Evolutionary conservation across 2,888 invertebrate genomes (phyloP).

Genomic region (Campoplex nolae): DNA sequence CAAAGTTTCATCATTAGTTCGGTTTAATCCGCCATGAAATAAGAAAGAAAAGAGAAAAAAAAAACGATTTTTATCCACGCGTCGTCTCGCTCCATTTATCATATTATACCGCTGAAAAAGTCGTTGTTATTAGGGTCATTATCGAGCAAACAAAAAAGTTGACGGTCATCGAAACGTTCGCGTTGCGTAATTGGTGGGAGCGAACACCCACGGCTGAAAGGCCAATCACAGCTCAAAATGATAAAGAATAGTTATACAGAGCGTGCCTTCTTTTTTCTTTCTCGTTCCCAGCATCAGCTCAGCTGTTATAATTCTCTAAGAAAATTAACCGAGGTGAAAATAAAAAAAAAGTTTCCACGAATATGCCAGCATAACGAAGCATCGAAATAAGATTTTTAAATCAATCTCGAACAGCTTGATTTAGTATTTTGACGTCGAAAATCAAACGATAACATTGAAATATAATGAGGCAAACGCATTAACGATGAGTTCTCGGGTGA

Average conservation of each 20-base stretch:
- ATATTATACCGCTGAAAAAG: not conserved
- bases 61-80: not conserved
- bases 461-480: too few species aligned
- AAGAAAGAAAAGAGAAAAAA: not conserved
- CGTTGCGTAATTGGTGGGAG: not conserved
- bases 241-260: not conserved
- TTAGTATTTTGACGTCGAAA: too few species aligned
- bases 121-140: not conserved
- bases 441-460: too few species aligned
- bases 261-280: not conserved
- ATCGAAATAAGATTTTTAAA: too few species aligned
- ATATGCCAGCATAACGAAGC: not conserved
- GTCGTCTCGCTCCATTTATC: not conserved
- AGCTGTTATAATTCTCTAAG: not conserved
- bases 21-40: not conserved
- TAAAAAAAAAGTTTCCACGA: not conserved
- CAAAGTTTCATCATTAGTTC: not conserved
- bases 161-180: not conserved
- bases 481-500: too few species aligned
- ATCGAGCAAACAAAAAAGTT: not conserved
- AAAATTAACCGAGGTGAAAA: not conserved
- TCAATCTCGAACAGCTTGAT: too few species aligned
- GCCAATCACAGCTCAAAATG: slow-evolving; percentile 3
- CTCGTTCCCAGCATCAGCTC: not conserved
- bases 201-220: not conserved